These are phyloP conservation scores for Azorinus chamasolen DNA, from an alignment of 2,888 invertebrate genomes.

Conservation along the genomic window DNA sequence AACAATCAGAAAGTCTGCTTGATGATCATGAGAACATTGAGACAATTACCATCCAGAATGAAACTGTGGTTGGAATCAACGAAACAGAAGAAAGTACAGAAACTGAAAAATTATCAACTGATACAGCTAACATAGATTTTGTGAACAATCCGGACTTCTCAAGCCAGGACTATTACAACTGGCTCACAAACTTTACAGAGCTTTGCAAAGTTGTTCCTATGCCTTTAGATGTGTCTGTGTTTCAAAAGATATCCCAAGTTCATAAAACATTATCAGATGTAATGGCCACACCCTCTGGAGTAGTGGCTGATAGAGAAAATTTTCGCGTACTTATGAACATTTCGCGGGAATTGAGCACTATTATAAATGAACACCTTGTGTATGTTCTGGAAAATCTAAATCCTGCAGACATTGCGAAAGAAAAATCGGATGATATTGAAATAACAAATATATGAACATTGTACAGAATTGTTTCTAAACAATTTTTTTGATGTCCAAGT, in stretches of 20 bases:
- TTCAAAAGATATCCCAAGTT: slow-evolving; percentile 84
- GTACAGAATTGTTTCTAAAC: too few species aligned
- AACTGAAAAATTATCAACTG: neutral
- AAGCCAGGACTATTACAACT: slow-evolving; percentile 84
- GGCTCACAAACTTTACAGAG: slow-evolving; percentile 83
- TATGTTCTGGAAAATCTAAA: slow-evolving; percentile 77
- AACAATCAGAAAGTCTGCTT: too few species aligned
- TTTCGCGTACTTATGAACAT: slow-evolving; percentile 83
- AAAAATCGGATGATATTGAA: too few species aligned
- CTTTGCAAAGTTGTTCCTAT: slow-evolving; percentile 80
- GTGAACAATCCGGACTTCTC: slow-evolving; percentile 82
- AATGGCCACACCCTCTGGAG: slow-evolving; percentile 83
- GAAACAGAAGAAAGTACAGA: neutral
- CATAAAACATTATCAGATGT: slow-evolving; percentile 84
- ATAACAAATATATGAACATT: too few species aligned
- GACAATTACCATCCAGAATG: too few species aligned
- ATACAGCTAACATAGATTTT: slow-evolving; percentile 65
- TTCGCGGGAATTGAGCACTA: slow-evolving; percentile 78
- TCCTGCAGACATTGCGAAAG: neutral
- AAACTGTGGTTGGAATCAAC: neutral
- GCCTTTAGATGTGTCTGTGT: slow-evolving; percentile 80
- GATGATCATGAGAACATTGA: too few species aligned
- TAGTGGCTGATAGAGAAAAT: slow-evolving; percentile 82
- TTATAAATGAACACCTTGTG: slow-evolving; percentile 81
- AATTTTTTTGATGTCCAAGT: too few species aligned